These are phyloP conservation scores for Euleptes europaea DNA, from an alignment of 2,113 vertebrate species.

Conservation along the genomic window DNA sequence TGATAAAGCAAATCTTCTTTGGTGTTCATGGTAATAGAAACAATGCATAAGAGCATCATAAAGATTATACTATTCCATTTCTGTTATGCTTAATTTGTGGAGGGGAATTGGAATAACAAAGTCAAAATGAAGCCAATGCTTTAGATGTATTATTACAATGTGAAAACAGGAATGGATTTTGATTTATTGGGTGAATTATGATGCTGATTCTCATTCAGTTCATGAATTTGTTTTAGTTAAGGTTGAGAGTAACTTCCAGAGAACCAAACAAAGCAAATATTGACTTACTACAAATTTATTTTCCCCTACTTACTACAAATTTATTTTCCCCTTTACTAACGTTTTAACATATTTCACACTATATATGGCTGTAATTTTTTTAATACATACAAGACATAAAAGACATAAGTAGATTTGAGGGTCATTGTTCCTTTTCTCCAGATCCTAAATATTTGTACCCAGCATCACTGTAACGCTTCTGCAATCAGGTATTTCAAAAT, in stretches of 20 bases:
- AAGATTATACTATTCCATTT: neutral
- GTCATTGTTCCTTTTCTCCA: neutral
- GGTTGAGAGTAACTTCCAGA: neutral
- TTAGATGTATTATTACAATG: neutral
- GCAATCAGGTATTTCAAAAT: neutral
- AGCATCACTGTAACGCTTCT: neutral
- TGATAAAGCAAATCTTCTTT: neutral
- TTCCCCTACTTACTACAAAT: neutral
- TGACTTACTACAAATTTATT: neutral
- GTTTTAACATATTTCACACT: neutral
- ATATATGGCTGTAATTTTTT: neutral
- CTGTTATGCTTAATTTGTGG: neutral
- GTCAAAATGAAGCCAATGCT: neutral
- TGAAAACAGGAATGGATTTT: neutral
- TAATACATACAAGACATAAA: neutral
- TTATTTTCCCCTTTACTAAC: neutral
- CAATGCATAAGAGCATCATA: too few species aligned
- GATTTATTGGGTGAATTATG: neutral
- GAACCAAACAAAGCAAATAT: neutral
- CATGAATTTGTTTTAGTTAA: neutral
- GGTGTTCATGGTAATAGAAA: neutral
- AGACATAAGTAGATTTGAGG: neutral
- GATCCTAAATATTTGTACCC: neutral
- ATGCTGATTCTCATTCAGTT: neutral
- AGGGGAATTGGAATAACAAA: neutral